These are phyloP conservation scores for Acheta domesticus DNA, from an alignment of 2,888 invertebrate species.

Conservation along the genomic window DNA sequence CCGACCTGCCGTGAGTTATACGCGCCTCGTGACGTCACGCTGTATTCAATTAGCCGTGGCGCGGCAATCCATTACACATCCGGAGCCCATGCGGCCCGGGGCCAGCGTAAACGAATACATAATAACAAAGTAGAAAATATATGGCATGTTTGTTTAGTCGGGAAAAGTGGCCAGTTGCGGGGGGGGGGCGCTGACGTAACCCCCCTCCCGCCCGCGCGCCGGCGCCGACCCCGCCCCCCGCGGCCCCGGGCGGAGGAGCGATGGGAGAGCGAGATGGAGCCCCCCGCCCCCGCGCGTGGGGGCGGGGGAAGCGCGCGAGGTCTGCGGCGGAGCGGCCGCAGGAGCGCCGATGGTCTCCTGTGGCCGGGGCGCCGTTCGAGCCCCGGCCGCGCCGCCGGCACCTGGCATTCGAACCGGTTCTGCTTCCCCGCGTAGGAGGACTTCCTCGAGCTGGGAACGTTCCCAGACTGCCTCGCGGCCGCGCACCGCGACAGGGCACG, in stretches of 20 bases:
- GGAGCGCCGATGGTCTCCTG: too few relatives aligned
- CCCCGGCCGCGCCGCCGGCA: too few relatives aligned
- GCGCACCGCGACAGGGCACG: too few relatives aligned
- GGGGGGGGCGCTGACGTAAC: conserved; percentile 5
- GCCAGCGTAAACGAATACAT: conserved; percentile 18
- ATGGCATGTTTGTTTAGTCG: conserved; percentile 18
- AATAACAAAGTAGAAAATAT: conserved; percentile 10
- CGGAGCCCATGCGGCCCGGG: neutral
- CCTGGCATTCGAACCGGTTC: too few relatives aligned
- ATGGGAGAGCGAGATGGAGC: neutral
- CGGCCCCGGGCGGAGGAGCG: neutral
- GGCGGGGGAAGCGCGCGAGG: neutral
- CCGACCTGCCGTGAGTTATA: neutral
- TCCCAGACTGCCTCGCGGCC: too few relatives aligned
- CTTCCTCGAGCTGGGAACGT: too few relatives aligned
- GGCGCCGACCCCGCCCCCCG: neutral
- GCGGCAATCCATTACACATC: conserved; percentile 18
- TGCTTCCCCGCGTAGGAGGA: too few relatives aligned
- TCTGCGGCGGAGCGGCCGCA: neutral
- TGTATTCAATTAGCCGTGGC: neutral
- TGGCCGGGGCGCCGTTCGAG: too few relatives aligned
- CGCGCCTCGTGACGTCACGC: neutral
- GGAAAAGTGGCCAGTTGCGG: neutral
- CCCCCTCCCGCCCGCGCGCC: neutral
- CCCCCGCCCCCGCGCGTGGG: neutral